Evolutionary conservation across 2,888 invertebrate genomes (phyloP), one percentile per base, ranked within the genome.

Genomic region (Dorcus hopei): DNA sequence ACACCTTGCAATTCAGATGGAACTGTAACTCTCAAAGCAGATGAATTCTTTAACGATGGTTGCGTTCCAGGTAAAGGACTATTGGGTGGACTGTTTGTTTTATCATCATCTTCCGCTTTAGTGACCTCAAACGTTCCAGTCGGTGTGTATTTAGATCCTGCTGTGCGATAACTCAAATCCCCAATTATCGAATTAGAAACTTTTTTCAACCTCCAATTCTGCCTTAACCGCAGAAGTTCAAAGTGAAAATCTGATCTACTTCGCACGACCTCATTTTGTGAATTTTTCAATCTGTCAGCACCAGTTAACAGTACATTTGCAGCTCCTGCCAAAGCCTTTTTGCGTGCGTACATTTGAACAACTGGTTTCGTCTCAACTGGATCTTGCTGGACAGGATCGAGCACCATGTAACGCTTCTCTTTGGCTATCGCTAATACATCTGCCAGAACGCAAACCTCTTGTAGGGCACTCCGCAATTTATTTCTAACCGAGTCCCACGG

Each of bases 171-270:
- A 76, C 97, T 97, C 5, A 97, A 84, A 79, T 97, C 97, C 0
- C 97, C 97, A 53, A 97, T 90, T 57, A 97, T 97, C 0, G 92
- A 89, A 74, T 94, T 95, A 0, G 95, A 94, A 0, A 95, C 94
- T 81, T 97, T 97, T 74, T 97, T 95, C n/a, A 97, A 79, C 49
- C 97, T 83, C 97, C 97, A 97, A 73, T 94, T 95, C 73, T 97
- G 96, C 41, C 97, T 80, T 48, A 97, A 81, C 58, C 93, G 83
- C 26, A 97, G 76, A 54, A 97, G 78, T 73, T 97, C 97, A 57
- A 94, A 91, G 71, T 97, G 96, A 74, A 97, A 97, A 77, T 97
- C 96, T 0, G 89, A 87, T 38, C 91, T 82, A 77, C 87, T 90
- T 47, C 90, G 81, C 67, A 89, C 87, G 9, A 86, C 85, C 78